Conservation (phyloP, 53 echinoderm and acorn worm genomes). For the Antedon mediterranea region DNA sequence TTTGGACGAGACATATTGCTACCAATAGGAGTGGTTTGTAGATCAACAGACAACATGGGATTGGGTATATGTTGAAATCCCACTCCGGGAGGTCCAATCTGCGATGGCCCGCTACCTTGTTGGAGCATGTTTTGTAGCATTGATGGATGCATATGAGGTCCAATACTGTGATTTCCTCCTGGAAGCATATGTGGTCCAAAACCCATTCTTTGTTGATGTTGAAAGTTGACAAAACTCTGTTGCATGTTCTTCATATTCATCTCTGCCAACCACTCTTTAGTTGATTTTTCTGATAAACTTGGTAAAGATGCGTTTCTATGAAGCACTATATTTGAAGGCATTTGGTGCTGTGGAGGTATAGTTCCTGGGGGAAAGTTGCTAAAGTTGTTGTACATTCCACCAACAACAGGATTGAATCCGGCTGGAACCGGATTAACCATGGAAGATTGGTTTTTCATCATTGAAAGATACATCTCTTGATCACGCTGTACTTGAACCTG, state of each 20-base stretch:
- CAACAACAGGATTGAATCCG: background rate
- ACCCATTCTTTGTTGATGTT: background rate
- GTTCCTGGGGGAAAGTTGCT: background rate
- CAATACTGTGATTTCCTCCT: background rate
- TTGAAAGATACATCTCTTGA: slow-evolving; percentile 43
- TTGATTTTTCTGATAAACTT: background rate
- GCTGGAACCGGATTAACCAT: background rate
- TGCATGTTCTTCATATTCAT: background rate
- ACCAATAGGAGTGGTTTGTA: background rate
- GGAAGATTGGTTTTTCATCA: slow-evolving; percentile 29
- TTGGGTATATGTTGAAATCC: background rate
- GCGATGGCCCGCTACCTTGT: background rate
- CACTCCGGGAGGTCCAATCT: background rate
- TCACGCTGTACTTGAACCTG: slow-evolving; percentile 16
- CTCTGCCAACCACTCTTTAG: background rate
- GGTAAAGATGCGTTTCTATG: background rate
- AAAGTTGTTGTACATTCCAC: background rate
- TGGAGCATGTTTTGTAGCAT: background rate
- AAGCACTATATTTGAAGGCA: background rate
- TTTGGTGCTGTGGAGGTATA: background rate
- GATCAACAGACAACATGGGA: background rate
- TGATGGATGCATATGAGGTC: background rate
- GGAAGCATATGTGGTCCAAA: background rate
- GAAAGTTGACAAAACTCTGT: background rate
- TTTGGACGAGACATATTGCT: background rate